phyloP scores from a whole-genome alignment of 92 coral and sea anemone genomes.

The Epizoanthus illoricatus region DNA sequence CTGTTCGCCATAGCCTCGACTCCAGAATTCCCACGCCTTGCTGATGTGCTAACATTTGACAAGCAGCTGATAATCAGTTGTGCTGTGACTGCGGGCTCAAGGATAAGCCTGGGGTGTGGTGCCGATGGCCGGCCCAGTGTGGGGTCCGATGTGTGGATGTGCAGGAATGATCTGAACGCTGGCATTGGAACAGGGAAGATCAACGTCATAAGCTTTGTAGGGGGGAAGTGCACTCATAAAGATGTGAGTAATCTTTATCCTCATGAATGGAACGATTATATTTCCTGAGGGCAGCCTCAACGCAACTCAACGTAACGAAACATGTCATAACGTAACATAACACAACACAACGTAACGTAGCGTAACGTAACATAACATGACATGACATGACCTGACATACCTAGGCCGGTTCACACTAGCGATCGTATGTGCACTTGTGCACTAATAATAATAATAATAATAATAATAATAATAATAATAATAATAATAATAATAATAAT shows the following conservation, averaged over 20 bases:
- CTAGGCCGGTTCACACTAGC: too few relatives aligned
- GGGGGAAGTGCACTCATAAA: slow-evolving; percentile 80
- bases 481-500: too few relatives aligned
- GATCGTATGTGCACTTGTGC: too few relatives aligned
- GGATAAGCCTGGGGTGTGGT: slow-evolving; percentile 82
- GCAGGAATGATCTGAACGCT: slow-evolving; percentile 82
- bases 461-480: too few relatives aligned
- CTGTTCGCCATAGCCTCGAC: slow-evolving; percentile 78
- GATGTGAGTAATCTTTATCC: slow-evolving; percentile 55
- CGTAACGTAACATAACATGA: too few relatives aligned
- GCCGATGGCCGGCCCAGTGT: slow-evolving; percentile 92
- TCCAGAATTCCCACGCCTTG: slow-evolving; percentile 90
- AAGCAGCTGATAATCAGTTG: slow-evolving; percentile 82
- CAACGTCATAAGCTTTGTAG: slow-evolving; percentile 76
- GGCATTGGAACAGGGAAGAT: slow-evolving; percentile 82
- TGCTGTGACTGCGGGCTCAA: slow-evolving; percentile 95
- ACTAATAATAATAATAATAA: too few relatives aligned
- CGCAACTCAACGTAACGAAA: too few relatives aligned
- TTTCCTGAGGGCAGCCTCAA: too few relatives aligned
- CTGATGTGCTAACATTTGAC: slow-evolving; percentile 94
- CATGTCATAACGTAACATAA: too few relatives aligned
- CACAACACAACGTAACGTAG: too few relatives aligned
- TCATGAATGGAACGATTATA: too few relatives aligned
- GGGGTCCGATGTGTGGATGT: slow-evolving; percentile 97
- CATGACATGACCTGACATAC: too few relatives aligned